Evolutionary conservation across 1,140 invertebrate genomes (phyloP).

Genomic region (Brachionus calyciflorus): DNA sequence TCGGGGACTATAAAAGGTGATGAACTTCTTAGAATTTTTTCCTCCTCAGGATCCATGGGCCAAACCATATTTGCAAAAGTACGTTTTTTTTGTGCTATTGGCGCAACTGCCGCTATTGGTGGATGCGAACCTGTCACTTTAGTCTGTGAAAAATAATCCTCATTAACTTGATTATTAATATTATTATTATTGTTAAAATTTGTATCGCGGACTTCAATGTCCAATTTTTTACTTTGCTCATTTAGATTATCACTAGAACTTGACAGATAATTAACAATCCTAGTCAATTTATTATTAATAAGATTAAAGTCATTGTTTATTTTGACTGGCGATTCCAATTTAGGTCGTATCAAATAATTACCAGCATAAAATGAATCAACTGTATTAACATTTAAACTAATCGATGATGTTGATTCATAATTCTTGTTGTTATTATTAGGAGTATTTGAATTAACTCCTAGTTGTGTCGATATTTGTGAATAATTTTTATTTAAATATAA

Average conservation of each 20-base stretch:
- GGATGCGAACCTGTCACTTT: too few species aligned
- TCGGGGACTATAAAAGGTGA: constrained; percentile 32
- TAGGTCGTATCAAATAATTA: background rate
- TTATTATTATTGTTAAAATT: too few species aligned
- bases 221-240: background rate
- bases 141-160: too few species aligned
- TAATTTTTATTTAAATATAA: too few species aligned
- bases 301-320: constrained; percentile 6
- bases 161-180: too few species aligned
- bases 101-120: background rate
- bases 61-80: constrained; percentile 44
- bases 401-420: background rate
- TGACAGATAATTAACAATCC: constrained; percentile 13
- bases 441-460: too few species aligned
- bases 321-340: background rate
- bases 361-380: background rate
- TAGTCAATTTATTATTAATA: constrained; percentile 22
- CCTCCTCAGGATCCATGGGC: constrained; percentile 46
- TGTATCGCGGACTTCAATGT: too few species aligned
- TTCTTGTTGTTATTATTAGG: too few species aligned
- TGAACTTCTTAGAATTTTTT: constrained; percentile 32
- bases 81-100: background rate
- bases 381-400: background rate
- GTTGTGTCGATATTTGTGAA: too few species aligned
- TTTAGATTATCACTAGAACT: background rate